Base-by-base conservation (phyloP, 2,113 vertebrate species). In the Vanacampus margaritifer region DNA sequence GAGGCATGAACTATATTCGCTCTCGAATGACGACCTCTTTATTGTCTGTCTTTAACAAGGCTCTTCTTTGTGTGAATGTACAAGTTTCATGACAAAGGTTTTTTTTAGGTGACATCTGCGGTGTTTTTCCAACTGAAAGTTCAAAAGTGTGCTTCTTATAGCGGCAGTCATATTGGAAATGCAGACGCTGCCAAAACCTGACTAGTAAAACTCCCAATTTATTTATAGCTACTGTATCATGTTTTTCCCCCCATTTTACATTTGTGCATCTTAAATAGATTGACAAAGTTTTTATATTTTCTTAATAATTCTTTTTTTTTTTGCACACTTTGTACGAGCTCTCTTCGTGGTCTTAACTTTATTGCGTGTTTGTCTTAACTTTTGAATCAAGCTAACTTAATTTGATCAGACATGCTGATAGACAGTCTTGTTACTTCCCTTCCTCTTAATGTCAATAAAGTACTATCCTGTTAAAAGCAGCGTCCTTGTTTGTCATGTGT, bases 321-420 rank as follows among this genome's bases (percentile, higher is more conserved):
- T 91, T 90, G 89, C 89, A 90, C 89, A 90, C 10, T 74, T 85
- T 87, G 84, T 80, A 84, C 39, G 70, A 75, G 75, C 73, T 45
- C 63, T 84, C 69, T 73, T 71, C 39, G 26, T 72, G 48, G 87
- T 89, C 88, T 89, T 89, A 87, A 85, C 82, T 82, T 84, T 78
- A 64, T 82, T 32, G 32, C 24, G 72, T 75, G 64, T 71, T 69
- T 73, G 80, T 88, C 78, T 80, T 84, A 81, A 76, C 72, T 74
- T 84, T 85, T 86, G 79, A 82, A 89, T 82, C 84, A 85, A 70
- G 60, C 60, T 64, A 36, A 67, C 45, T 53, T 35, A 1, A 36
- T 63, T 74, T 72, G 12, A 51, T 59, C 53, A 54, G 32, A 60
- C 60, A 39, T 68, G 60, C 72, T 69, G 74, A 72, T 7, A 36